A percentile compares a stretch with the other conserved stretches of the same genome.
These are phyloP conservation scores for Hirundo rustica DNA, from an alignment of 2,797 vertebrate genomes.

Conservation along the genomic window DNA sequence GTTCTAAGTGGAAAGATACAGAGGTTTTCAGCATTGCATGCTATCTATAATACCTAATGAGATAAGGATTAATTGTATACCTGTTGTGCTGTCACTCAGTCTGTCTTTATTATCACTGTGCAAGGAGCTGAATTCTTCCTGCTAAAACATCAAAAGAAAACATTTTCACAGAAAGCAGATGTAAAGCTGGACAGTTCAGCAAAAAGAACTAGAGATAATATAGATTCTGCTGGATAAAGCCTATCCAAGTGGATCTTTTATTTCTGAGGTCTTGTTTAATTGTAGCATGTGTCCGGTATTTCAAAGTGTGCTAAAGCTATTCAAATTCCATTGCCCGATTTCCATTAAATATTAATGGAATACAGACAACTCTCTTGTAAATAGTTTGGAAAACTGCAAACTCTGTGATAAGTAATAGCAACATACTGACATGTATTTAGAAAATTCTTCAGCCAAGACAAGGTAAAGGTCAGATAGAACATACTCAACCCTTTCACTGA, in stretches of 20 bases:
- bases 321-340: neutral
- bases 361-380: neutral
- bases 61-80: neutral
- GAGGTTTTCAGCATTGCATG: neutral
- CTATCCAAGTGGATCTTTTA: neutral
- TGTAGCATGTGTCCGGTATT: neutral
- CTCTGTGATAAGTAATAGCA: neutral
- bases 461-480: neutral
- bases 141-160: constrained; percentile 51
- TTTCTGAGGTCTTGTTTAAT: neutral
- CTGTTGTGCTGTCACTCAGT: constrained; percentile 73
- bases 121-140: constrained; percentile 75
- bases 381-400: neutral
- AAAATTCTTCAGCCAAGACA: neutral
- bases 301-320: neutral
- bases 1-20: neutral
- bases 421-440: neutral
- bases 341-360: neutral
- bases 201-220: neutral
- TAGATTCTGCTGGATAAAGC: neutral
- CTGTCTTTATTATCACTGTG: constrained; percentile 70
- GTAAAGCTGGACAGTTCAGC: neutral
- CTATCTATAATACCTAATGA: neutral
- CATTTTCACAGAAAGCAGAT: neutral
- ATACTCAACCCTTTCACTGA: neutral